Evolutionary conservation across 2,797 vertebrate species (phyloP), one percentile per base, ranked within the genome.

Genomic region (Pagetopsis macropterus): DNA sequence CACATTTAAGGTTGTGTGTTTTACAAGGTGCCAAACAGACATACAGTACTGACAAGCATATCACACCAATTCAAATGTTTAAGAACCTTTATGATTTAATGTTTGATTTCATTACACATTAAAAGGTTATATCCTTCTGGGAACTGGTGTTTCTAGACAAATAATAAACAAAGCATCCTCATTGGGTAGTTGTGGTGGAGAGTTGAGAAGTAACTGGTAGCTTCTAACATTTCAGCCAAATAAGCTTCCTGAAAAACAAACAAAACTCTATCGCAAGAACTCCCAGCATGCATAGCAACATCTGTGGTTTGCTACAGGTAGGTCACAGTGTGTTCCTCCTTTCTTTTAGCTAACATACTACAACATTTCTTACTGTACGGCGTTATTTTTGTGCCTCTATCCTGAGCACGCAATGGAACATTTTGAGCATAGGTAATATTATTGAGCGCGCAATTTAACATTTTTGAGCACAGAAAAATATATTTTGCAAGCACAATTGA

Each of bases 281-380:
- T 60, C 66, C 70, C 62, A 73, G 75, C 50, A 81, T 83, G 62
- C 23, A 58, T 12, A 41, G 44, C 27, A 83, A 72, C 19, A 72
- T 45, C 15, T 65, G 13, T 19, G 33, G 59, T 82, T 77, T 70
- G 63, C 61, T 69, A 72, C 41, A 64, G 19, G 70, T 40, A 62
- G 45, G 46, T 15, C 69, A 80, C 54, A 43, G 10, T 3, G 9
- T 12, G 56, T 65, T 70, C 46, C 52, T 67, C 23, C 17, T 57
- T 62, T 68, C 3, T 71, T 54, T 71, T 9, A 57, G 46, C 5
- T 2, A 23, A 37, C 23, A 49, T 9, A 33, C 66, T 64, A 76
- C 44, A 59, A 23, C 58, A 71, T 56, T 6, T 52, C 51, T 48
- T 43, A 12, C 4, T 33, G 46, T 27, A 27, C 4, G 27, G 4